These are phyloP conservation scores for Petrosia ficiformis DNA, from an alignment of 37 sponge, comb jelly and placozoan genomes.

Conservation along the genomic window DNA sequence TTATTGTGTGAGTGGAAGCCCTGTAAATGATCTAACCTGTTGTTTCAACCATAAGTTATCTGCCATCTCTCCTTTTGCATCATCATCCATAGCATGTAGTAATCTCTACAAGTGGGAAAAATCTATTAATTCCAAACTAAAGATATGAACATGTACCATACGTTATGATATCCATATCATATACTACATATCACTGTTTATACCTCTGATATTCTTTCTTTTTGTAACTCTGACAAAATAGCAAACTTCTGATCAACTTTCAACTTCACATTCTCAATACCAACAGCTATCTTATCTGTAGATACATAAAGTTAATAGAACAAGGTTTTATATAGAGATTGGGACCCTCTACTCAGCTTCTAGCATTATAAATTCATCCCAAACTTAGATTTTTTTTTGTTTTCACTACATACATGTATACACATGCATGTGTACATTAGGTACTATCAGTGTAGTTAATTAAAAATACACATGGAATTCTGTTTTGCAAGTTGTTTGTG, in stretches of 20 bases:
- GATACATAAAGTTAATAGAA: not conserved
- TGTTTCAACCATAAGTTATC: slow-evolving; percentile 63
- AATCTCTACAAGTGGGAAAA: slow-evolving; percentile 8
- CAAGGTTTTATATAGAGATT: not conserved
- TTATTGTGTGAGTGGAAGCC: too few species aligned
- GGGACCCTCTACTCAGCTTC: not conserved
- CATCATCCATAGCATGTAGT: slow-evolving; percentile 20
- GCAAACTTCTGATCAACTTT: not conserved
- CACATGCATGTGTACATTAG: too few species aligned
- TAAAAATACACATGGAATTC: too few species aligned
- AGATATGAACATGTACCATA: too few species aligned
- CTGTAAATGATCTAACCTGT: slow-evolving; percentile 60
- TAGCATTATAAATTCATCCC: not conserved
- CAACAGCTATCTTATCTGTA: not conserved
- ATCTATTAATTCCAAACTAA: too few species aligned
- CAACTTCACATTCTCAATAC: not conserved
- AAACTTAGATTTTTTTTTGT: too few species aligned
- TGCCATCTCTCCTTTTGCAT: slow-evolving; percentile 26
- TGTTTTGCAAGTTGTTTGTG: too few species aligned
- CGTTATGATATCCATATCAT: too few species aligned
- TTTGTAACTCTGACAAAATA: not conserved
- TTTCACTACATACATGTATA: too few species aligned
- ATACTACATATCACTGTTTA: too few species aligned
- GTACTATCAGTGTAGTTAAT: too few species aligned
- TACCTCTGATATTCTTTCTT: slow-evolving; percentile 4